Evolutionary conservation across 1,140 invertebrate species (phyloP).

Genomic region (roundworm (Caenorhabditis elegans)): WBcel235 BX284605.5:9338501-9339000

Average conservation of each 20-base stretch:
- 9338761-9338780: slow-evolving; percentile 82
- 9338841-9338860: not conserved
- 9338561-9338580: slow-evolving; percentile 94
- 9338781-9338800: slow-evolving; percentile 78
- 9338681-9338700: slow-evolving; percentile 82
- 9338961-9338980: not conserved
- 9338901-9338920: not conserved
- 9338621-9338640: slow-evolving; percentile 76
- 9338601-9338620: slow-evolving; percentile 75
- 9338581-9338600: slow-evolving; percentile 79
- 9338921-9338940: not conserved
- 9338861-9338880: not conserved
- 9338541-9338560: slow-evolving; percentile 69
- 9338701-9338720: slow-evolving; percentile 82
- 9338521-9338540: not conserved
- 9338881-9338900: not conserved
- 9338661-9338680: slow-evolving; percentile 84
- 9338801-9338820: slow-evolving; percentile 83
- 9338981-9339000: not conserved
- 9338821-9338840: slow-evolving; percentile 69
- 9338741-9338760: slow-evolving; percentile 77
- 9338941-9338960: not conserved
- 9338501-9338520: slow-evolving; percentile 85
- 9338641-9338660: slow-evolving; percentile 73
- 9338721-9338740: slow-evolving; percentile 81